Evolutionary conservation across 2,797 vertebrate species (phyloP).

Genomic region (Acanthopagrus latus): DNA sequence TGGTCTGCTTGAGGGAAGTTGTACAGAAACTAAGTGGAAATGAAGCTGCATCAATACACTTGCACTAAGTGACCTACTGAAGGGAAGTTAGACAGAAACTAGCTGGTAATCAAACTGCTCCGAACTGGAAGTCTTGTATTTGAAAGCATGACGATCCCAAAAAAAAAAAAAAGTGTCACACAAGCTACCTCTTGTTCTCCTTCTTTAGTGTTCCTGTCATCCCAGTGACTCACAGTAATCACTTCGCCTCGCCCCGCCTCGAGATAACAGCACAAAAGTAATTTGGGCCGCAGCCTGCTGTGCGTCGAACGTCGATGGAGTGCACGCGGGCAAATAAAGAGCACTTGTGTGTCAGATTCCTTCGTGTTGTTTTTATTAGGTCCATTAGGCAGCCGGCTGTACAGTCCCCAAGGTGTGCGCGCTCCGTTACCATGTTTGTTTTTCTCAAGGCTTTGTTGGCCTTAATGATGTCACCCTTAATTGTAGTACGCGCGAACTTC

Average conservation of each 20-base stretch:
- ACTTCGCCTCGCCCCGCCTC: not conserved
- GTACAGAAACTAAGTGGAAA: too few relatives aligned
- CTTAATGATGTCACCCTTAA: conserved; percentile 77
- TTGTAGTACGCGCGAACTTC: conserved; percentile 45
- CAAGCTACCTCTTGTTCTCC: not conserved
- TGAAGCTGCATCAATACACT: too few relatives aligned
- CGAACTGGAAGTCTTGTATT: too few relatives aligned
- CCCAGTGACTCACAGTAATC: conserved; percentile 19
- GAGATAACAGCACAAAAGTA: conserved; percentile 35
- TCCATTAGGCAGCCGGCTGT: conserved; percentile 67
- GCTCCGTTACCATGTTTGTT: conserved; percentile 75
- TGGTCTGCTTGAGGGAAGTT: too few relatives aligned
- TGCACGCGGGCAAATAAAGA: conserved; percentile 34
- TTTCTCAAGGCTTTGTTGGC: conserved; percentile 76
- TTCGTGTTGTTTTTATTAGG: conserved; percentile 56
- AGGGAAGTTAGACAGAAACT: too few relatives aligned
- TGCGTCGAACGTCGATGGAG: not conserved
- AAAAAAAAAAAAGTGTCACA: not conserved
- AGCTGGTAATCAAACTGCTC: too few relatives aligned
- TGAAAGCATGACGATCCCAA: too few relatives aligned
- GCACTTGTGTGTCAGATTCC: conserved; percentile 54
- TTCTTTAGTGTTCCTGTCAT: conserved; percentile 5
- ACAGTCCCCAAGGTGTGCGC: conserved; percentile 57
- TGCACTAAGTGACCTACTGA: too few relatives aligned
- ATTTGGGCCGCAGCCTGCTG: conserved; percentile 32